phyloP scores from a whole-genome alignment of 53 echinoderm and acorn worm genomes.

The Luidia sarsii region DNA sequence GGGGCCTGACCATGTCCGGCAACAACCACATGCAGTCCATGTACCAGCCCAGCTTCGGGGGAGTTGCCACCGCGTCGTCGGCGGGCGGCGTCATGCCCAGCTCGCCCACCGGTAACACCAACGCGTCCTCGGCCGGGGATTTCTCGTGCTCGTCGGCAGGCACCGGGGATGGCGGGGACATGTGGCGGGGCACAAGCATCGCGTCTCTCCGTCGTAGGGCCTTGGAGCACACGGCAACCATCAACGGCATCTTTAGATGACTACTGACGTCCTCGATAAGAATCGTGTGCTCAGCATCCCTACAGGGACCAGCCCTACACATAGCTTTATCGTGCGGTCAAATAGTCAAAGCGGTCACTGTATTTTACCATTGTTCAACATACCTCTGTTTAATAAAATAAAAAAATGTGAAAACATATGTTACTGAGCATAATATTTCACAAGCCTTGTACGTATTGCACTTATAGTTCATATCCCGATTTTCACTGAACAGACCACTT shows the following conservation, averaged over 20 bases:
- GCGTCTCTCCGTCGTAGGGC: constrained; percentile 94
- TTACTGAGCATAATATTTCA: no score
- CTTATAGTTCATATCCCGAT: no score
- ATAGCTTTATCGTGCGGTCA: not conserved
- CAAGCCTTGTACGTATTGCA: no score
- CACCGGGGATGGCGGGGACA: constrained; percentile 68
- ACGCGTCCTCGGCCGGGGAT: constrained; percentile 67
- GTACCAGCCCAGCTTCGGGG: constrained; percentile 90
- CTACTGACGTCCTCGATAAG: constrained; percentile 27
- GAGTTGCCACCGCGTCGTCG: constrained; percentile 80
- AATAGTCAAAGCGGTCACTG: no score
- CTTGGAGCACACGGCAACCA: constrained; percentile 92
- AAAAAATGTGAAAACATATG: no score
- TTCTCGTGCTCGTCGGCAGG: constrained; percentile 84
- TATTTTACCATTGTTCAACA: not conserved
- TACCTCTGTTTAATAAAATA: not conserved
- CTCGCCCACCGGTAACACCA: constrained; percentile 83
- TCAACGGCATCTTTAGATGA: constrained; percentile 98
- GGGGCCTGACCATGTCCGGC: constrained; percentile 68
- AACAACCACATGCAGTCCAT: constrained; percentile 94
- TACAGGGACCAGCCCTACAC: no score
- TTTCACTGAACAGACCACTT: no score
- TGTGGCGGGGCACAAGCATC: constrained; percentile 99
- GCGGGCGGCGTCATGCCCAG: constrained; percentile 68
- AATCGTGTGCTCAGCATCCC: not conserved